These are phyloP conservation scores for Ammodytes marinus DNA, from an alignment of 2,113 vertebrate species.

Conservation along the genomic window DNA sequence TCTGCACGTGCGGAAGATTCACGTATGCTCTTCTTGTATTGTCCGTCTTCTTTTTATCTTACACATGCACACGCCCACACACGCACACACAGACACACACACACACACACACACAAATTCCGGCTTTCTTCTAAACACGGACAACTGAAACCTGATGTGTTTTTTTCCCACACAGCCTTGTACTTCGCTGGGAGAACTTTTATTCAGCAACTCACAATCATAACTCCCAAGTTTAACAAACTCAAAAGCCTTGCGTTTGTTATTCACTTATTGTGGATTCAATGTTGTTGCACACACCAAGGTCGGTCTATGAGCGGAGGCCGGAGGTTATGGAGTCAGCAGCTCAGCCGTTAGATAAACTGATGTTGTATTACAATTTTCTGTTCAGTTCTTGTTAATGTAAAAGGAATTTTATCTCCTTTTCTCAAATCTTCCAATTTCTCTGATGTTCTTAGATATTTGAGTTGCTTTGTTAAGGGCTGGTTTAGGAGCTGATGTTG, in stretches of 20 bases:
- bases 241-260: background rate
- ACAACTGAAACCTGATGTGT: slow-evolving; percentile 29
- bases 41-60: slow-evolving; percentile 5
- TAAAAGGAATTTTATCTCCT: background rate
- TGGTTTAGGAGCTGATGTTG: background rate
- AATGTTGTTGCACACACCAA: background rate
- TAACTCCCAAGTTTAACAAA: background rate
- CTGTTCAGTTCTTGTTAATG: background rate
- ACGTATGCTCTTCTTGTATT: slow-evolving; percentile 36
- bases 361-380: background rate
- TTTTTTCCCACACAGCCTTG: slow-evolving; percentile 22
- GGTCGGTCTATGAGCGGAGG: background rate
- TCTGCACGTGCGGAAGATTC: slow-evolving; percentile 51
- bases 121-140: background rate
- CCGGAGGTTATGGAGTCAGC: too few relatives aligned
- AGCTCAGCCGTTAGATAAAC: background rate
- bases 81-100: slow-evolving; percentile 2
- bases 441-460: background rate
- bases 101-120: slow-evolving; percentile 1
- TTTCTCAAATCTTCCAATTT: background rate
- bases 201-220: background rate
- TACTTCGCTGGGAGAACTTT: background rate
- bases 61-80: slow-evolving; percentile 13
- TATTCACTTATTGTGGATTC: background rate
- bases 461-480: background rate